Percentiles rank a stretch among this genome's conserved stretches.
phyloP scores from a whole-genome alignment of 2,113 vertebrate species.

The Genyomyrus donnyi region DNA sequence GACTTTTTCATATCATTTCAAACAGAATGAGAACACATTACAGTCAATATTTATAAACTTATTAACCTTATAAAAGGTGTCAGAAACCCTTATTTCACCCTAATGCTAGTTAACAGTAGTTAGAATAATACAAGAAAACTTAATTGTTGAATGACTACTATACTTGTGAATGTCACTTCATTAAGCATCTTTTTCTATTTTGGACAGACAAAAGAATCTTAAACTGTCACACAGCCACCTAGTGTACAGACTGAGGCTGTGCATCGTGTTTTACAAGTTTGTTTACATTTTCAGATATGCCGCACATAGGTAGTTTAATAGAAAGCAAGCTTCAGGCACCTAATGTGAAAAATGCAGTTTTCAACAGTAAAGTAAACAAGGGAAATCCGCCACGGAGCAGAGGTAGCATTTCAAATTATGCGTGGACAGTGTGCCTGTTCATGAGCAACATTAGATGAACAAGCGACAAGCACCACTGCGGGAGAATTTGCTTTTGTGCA shows the following conservation, averaged over 20 bases:
- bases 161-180: background rate
- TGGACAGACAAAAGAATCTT: background rate
- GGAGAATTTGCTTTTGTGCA: background rate
- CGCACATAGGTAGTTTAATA: background rate
- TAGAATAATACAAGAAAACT: background rate
- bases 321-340: background rate
- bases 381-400: background rate
- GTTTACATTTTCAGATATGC: background rate
- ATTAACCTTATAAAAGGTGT: background rate
- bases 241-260: background rate
- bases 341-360: background rate
- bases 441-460: background rate
- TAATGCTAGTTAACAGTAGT: background rate
- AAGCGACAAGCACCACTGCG: background rate
- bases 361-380: background rate
- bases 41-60: background rate
- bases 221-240: background rate
- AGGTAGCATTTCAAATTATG: background rate
- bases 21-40: background rate
- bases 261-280: background rate
- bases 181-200: background rate
- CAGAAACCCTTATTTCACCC: background rate
- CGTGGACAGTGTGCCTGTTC: background rate
- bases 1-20: background rate
- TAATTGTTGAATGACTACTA: background rate